Evolutionary conservation across 2,888 invertebrate species (phyloP), one percentile per base, ranked within the genome.

Genomic region (Andrena bucephala): DNA sequence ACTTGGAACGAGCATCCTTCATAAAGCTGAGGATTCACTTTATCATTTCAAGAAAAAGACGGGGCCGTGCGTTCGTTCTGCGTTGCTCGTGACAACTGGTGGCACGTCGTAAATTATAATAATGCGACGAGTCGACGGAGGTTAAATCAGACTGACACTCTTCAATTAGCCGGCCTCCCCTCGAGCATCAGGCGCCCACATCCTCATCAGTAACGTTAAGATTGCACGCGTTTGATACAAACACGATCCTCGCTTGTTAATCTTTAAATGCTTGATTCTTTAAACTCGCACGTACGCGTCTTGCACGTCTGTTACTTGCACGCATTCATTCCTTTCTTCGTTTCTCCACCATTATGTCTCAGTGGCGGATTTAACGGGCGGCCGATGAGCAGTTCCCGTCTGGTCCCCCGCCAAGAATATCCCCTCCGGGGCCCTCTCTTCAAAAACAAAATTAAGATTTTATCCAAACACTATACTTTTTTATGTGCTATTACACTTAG

Each of bases 131-230:
- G 87, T 88, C 85, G 83, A 81, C 85, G 84, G 79, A 88, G 90
- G 92, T 91, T 90, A 92, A 92, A 89, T 89, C 84, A 84, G 79
- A 85, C 84, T 89, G 90, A 91, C 91, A 91, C 90, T 88, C 88
- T 87, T 90, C 90, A 92, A 92, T 92, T 89, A 85, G 76, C 67
- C 63, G 75, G 77, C 52, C 81, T 81, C 81, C 83, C 83, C 77
- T 86, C 76, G 83, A 85, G 84, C 81, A 83, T 85, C 81, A 68
- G 73, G 75, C 87, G 79, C 78, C 86, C 84, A 87, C 85, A 82
- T 88, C 87, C 86, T 86, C 87, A 81, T 89, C 87, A 86, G 50
- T 71, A 70, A 82, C 79, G 68, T 66, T 63, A 66, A 54, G 74
- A 82, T 82, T 68, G 59, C 52, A 72, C 69, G 60, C 29, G 50